Base-by-base conservation (phyloP, 2,113 vertebrate species). In the Isurus oxyrinchus region DNA sequence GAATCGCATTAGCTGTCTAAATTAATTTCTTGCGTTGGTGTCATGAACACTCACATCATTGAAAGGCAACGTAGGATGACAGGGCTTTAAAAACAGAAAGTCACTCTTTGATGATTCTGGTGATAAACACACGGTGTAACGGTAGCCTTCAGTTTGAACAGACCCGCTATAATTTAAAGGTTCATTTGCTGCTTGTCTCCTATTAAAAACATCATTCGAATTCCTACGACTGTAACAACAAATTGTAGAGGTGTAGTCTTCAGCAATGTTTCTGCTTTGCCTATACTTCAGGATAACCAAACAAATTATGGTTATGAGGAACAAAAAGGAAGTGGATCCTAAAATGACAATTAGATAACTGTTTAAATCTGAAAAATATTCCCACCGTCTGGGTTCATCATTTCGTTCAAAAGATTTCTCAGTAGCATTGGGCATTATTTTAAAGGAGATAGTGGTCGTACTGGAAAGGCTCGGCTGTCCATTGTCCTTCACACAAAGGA, bases 401-500 rank as follows among this genome's bases (percentile, higher is more conserved):
- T 0, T 91, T 55, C 23, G 97, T 0, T 35, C 96, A 97, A 96
- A 96, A 2, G 57, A 96, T 2, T 97, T 96, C 96, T 97, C 97
- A 97, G 97, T 97, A 96, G 97, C 97, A 95, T 97, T 97, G 91
- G 97, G 97, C 96, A 98, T 97, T 14, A 97, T 44, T 96, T 97
- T 97, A 88, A 98, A 96, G 3, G 96, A 96, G 63, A 98, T 97
- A 97, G 97, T 97, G 96, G 97, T 97, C 97, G 97, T 97, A 96
- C 97, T 97, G 96, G 97, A 98, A 55, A 97, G 97, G 0, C 97
- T 97, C 93, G 97, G 84, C 96, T 97, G 97, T 0, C 97, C 97
- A 96, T 97, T 97, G 96, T 98, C 97, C 97, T 97, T 98, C 31
- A 98, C 97, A 96, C 97, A 96, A 96, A 98, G 97, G 0, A 97